phyloP scores from a whole-genome alignment of 2,888 invertebrate genomes.

The Xylota sylvarum region DNA sequence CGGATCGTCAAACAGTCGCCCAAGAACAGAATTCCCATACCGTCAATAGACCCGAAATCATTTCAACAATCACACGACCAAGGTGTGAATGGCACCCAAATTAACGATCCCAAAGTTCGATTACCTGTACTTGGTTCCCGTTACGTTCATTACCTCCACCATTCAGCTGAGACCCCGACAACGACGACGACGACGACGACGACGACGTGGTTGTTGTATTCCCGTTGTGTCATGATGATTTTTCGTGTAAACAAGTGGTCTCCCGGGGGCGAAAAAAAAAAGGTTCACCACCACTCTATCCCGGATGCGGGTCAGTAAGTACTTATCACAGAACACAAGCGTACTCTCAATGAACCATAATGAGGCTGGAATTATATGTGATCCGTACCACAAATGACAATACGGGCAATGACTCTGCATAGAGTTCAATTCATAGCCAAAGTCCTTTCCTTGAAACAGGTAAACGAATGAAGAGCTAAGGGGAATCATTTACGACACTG shows the following conservation, averaged over 20 bases:
- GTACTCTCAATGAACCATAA: conserved; percentile 47
- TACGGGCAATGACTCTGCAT: conserved; percentile 38
- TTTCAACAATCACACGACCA: conserved; percentile 41
- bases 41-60: conserved; percentile 35
- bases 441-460: not conserved
- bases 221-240: conserved; percentile 59
- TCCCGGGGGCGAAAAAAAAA: conserved; percentile 12
- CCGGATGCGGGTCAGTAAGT: conserved; percentile 55
- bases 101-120: conserved; percentile 60
- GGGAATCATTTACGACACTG: conserved; percentile 41
- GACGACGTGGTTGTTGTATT: conserved; percentile 27
- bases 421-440: not conserved
- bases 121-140: conserved; percentile 57
- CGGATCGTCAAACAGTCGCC: conserved; percentile 19
- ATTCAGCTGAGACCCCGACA: conserved; percentile 39
- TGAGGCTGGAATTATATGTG: conserved; percentile 36
- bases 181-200: not conserved
- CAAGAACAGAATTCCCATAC: conserved; percentile 27
- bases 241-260: conserved; percentile 54
- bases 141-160: conserved; percentile 63
- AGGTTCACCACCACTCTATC: not conserved
- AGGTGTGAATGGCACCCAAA: conserved; percentile 68
- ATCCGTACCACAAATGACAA: conserved; percentile 31
- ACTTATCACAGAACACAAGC: conserved; percentile 24
- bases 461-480: conserved; percentile 16